Evolutionary conservation across 2,888 invertebrate genomes (phyloP).

Genomic region (Scrobipalpa costella): DNA sequence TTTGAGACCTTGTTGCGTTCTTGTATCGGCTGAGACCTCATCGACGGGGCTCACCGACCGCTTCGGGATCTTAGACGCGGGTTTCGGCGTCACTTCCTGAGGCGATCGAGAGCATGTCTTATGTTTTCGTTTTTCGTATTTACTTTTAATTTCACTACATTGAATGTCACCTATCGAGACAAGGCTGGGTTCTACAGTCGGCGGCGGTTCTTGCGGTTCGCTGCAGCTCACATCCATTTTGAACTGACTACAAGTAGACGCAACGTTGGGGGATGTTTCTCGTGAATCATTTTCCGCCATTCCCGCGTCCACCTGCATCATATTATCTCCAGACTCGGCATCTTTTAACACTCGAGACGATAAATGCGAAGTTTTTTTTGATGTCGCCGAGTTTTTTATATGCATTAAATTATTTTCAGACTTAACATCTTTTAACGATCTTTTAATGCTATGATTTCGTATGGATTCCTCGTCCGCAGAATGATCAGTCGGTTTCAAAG

Average conservation of each 20-base stretch:
- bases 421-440: neutral
- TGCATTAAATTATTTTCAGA: neutral
- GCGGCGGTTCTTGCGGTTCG: neutral
- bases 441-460: neutral
- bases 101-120: constrained; percentile 25
- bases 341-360: too few relatives aligned
- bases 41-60: neutral
- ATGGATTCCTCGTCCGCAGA: neutral
- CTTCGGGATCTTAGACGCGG: constrained; percentile 56
- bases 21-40: neutral
- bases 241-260: neutral
- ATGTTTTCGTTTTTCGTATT: constrained; percentile 24
- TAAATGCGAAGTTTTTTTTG: too few relatives aligned
- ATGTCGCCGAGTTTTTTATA: neutral
- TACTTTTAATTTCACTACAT: neutral
- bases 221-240: neutral
- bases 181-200: neutral
- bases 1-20: neutral
- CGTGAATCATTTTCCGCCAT: neutral
- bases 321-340: too few relatives aligned
- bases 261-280: neutral
- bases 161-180: neutral
- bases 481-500: neutral
- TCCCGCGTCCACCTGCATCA: too few relatives aligned
- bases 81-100: constrained; percentile 61